phyloP scores from a whole-genome alignment of 2,888 invertebrate genomes.

The Anarsia innoxiella region DNA sequence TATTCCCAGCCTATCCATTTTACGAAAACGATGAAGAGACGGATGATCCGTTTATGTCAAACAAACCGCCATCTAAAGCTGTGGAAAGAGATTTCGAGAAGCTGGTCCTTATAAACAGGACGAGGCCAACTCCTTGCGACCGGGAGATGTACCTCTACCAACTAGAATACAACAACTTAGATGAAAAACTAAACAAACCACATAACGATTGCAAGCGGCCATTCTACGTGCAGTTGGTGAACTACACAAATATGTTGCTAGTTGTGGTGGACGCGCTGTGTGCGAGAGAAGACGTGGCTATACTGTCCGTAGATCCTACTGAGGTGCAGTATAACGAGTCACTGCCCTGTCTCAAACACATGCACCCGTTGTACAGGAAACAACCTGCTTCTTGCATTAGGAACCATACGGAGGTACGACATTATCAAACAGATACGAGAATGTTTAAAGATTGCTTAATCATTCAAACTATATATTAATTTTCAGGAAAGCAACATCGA shows the following conservation, averaged over 20 bases:
- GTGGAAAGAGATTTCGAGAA: conserved; percentile 77
- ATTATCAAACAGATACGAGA: too few species aligned
- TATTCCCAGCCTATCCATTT: conserved; percentile 39
- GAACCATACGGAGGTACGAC: conserved; percentile 82
- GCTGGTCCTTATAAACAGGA: conserved; percentile 81
- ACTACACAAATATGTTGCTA: conserved; percentile 85
- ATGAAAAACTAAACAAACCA: conserved; percentile 66
- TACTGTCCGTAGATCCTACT: conserved; percentile 55
- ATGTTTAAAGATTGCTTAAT: too few species aligned
- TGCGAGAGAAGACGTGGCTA: conserved; percentile 59
- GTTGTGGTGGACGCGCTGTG: conserved; percentile 83
- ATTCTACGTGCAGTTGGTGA: conserved; percentile 83
- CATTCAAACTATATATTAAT: too few species aligned
- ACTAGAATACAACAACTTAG: conserved; percentile 61
- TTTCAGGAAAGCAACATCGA: conserved; percentile 80
- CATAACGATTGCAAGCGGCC: conserved; percentile 69
- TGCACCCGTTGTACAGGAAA: conserved; percentile 77
- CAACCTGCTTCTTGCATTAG: conserved; percentile 85
- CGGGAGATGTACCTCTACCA: conserved; percentile 79
- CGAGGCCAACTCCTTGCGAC: conserved; percentile 90
- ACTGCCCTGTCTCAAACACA: conserved; percentile 75
- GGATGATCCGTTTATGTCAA: conserved; percentile 51
- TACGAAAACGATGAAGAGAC: conserved; percentile 70
- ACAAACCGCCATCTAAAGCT: conserved; percentile 55
- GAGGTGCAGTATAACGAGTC: conserved; percentile 76